Base-by-base conservation (phyloP, 30 jellyfish, hydroid and myxozoan species). In the Aurelia aurita complex sp. Pacific region DNA sequence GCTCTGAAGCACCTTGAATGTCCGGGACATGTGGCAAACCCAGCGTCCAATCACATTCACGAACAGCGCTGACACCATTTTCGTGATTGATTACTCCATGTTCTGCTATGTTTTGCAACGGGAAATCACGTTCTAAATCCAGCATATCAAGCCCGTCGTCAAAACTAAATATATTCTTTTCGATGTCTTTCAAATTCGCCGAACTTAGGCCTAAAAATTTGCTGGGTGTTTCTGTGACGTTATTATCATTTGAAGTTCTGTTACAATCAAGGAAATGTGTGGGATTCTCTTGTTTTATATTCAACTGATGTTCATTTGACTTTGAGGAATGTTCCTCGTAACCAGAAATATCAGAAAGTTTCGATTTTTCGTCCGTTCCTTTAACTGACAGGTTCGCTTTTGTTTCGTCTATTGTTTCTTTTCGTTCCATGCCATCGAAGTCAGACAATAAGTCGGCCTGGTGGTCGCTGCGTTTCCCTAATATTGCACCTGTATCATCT, bases 61-160 rank as follows among this genome's bases (percentile, higher is more conserved):
- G 92, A 42, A 35, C 53, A 11, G 66, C 69, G 42, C 85, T 32
- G 67, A 71, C 74, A 65, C 63, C 86, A 72, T 62, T 62, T 34
- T 73, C 86, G 52, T 67, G 85, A 79, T 55, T 35, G 59, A 60
- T 57, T 1, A 69, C 63, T 2, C 70, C 70, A 23, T 61, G 70
- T 61, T 19, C 65, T 16, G 82, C 17, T 12, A 83, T 69, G 64
- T 50, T 71, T 19, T 83, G 84, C 15, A 83, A 63, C 36, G 92
- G 76, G 33, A 83, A 83, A 3, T 83, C 85, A 18, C 83, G 62
- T 13, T 83, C 92, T 11, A 83, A 62, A 50, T 83, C 92, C 14
- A 83, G 67, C 74, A 83, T 83, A 17, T 83, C 92, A 10, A 83
- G 61, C 55, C 92, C 92, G 62, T 83, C 92, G 33, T 83, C 92